Percentiles rank a stretch among this genome's conserved stretches.
phyloP scores from a whole-genome alignment of 2,888 invertebrate genomes.

The Eueremaeus valkanovi region DNA sequence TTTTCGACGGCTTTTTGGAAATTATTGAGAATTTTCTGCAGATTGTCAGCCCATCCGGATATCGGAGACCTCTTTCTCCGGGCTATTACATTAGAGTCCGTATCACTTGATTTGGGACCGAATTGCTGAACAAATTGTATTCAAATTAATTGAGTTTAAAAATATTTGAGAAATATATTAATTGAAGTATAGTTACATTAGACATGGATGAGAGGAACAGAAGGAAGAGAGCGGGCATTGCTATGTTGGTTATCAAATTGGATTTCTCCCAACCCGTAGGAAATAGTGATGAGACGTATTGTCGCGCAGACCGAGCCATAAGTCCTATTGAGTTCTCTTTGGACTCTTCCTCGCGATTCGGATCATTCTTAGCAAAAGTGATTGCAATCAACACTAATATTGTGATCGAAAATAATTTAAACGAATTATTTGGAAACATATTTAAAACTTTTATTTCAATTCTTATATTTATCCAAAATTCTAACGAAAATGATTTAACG shows the following conservation, averaged over 20 bases:
- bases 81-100: neutral
- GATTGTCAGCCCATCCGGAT: slow-evolving; percentile 31
- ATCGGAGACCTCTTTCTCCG: slow-evolving; percentile 10
- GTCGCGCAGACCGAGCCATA: neutral
- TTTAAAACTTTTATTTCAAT: neutral
- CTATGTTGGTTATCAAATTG: neutral
- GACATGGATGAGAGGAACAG: neutral
- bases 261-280: neutral
- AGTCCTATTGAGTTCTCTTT: slow-evolving; percentile 9
- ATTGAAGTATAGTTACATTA: neutral
- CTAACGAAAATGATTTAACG: neutral
- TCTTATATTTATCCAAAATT: neutral
- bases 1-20: slow-evolving; percentile 40
- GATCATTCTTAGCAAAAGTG: neutral
- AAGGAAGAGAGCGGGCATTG: slow-evolving; percentile 1
- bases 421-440: neutral
- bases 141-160: too few species aligned
- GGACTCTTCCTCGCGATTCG: slow-evolving; percentile 2
- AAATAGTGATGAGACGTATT: neutral
- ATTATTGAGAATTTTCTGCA: slow-evolving; percentile 32
- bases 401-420: neutral
- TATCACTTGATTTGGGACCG: neutral
- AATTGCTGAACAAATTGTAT: neutral
- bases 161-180: neutral
- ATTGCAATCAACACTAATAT: neutral